phyloP scores from a whole-genome alignment of 2,113 vertebrate species.

The Sebastes schlegelii region DNA sequence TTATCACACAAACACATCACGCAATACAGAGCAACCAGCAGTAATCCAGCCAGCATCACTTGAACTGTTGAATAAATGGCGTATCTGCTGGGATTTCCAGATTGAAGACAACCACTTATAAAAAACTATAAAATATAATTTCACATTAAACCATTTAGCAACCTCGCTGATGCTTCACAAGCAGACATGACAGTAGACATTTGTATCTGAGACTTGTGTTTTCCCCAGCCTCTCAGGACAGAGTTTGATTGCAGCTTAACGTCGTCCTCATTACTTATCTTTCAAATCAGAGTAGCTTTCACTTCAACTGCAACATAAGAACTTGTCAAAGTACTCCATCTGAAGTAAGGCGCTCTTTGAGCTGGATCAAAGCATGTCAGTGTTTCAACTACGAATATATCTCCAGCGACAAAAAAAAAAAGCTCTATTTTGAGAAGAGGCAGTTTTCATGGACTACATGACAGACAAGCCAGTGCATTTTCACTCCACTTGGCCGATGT shows the following conservation, averaged over 20 bases:
- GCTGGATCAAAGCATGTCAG: conserved; percentile 52
- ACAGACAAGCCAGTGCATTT: not conserved
- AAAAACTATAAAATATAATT: no score
- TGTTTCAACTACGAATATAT: conserved; percentile 49
- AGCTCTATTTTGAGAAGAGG: conserved; percentile 52
- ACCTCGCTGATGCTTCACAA: conserved; percentile 18
- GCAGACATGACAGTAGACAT: not conserved
- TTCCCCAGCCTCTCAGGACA: not conserved
- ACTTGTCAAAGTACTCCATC: conserved; percentile 53
- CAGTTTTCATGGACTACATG: conserved; percentile 15
- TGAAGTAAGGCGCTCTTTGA: conserved; percentile 39
- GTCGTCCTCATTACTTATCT: conserved; percentile 44
- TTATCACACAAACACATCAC: conserved; percentile 19
- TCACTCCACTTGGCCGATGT: not conserved
- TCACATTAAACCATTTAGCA: not conserved
- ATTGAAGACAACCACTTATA: not conserved
- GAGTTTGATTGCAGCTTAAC: conserved; percentile 11
- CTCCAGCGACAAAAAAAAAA: conserved; percentile 32
- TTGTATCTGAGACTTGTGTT: not conserved
- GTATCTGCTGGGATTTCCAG: conserved; percentile 13
- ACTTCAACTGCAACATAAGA: conserved; percentile 29
- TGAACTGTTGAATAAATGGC: not conserved
- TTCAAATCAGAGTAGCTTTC: conserved; percentile 34
- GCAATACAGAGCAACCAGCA: conserved; percentile 10
- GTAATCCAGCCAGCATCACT: not conserved